Evolutionary conservation across 2,797 vertebrate species (phyloP).

Genomic region (Galaxias olidus): DNA sequence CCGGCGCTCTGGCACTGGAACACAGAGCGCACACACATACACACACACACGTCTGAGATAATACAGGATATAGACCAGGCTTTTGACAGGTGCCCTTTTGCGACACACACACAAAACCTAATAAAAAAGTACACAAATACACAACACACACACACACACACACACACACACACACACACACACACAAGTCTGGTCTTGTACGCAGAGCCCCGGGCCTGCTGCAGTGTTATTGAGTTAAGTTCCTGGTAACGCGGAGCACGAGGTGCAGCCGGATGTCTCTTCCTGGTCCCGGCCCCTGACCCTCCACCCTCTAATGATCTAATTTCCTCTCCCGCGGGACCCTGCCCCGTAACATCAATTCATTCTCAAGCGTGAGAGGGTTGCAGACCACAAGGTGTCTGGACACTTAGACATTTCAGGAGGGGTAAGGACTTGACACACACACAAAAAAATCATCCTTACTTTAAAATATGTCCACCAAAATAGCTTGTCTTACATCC

Average conservation of each 20-base stretch:
- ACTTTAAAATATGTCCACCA: too few species aligned
- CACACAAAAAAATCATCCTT: too few species aligned
- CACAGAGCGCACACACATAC: not conserved
- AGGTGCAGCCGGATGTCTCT: slow-evolving; percentile 48
- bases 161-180: too few species aligned
- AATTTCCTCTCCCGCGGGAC: slow-evolving; percentile 19
- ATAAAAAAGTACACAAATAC: not conserved
- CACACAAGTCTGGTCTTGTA: not conserved
- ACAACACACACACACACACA: not conserved
- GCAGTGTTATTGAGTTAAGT: slow-evolving; percentile 55
- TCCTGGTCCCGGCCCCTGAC: slow-evolving; percentile 29
- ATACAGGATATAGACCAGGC: not conserved
- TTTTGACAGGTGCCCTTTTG: too few species aligned
- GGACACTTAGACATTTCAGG: too few species aligned
- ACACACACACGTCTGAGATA: not conserved
- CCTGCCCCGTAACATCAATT: not conserved
- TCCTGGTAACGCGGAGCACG: slow-evolving; percentile 45
- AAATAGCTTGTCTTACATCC: too few species aligned
- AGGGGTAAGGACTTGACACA: too few species aligned
- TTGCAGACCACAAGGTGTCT: too few species aligned
- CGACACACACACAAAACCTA: too few species aligned
- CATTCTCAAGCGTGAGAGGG: not conserved
- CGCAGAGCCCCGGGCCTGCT: slow-evolving; percentile 19
- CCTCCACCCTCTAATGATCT: slow-evolving; percentile 29
- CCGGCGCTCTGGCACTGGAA: not conserved